Base-by-base conservation (phyloP, 2,113 vertebrate species). In the Loxodonta africana region DNA sequence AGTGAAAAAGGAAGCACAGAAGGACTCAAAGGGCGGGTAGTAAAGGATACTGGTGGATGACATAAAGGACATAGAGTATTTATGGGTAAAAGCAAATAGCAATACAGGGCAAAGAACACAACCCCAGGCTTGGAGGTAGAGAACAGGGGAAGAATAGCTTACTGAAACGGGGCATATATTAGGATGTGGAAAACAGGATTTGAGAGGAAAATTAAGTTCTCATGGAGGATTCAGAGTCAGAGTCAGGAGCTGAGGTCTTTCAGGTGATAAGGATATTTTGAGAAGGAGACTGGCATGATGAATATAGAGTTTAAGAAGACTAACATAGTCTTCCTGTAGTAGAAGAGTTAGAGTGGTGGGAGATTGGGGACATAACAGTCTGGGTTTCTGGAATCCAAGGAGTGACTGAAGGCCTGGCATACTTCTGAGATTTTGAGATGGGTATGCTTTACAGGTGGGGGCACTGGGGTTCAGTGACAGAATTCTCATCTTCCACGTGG, bases 131-230 rank as follows among this genome's bases (percentile, higher is more conserved):
- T 74, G 6, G 67, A 85, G 44, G 44, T 71, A 89, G 63, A 92
- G 62, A 78, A 7, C 0, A 3, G 37, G 63, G 63, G 44, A 37
- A 82, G 62, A 88, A 95, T 65, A 30, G n/a, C 60, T 73, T 74
- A 44, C 25, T 62, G 33, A 84, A 91, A 77, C 69, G 41, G 69
- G 25, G 46, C 62, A 14, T 44, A 2, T 71, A 46, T 74, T 69
- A 76, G 37, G 71, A 37, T 71, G 12, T 62, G 2, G 37, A 44
- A 65, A 62, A 51, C 44, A 92, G 20, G 28, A 41, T 33, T 71
- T 88, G 51, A 73, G 6, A 41, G 46, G 3, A 92, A 96, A 91
- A 57, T 51, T 20, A 80, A 78, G 86, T 41, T 53, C 82, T 71
- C 60, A 48, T 6, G 37, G 46, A 84, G 37, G 8, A 60, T 74